Conservation (phyloP, 2,113 vertebrate species). For the Corythornis vintsioides region DNA sequence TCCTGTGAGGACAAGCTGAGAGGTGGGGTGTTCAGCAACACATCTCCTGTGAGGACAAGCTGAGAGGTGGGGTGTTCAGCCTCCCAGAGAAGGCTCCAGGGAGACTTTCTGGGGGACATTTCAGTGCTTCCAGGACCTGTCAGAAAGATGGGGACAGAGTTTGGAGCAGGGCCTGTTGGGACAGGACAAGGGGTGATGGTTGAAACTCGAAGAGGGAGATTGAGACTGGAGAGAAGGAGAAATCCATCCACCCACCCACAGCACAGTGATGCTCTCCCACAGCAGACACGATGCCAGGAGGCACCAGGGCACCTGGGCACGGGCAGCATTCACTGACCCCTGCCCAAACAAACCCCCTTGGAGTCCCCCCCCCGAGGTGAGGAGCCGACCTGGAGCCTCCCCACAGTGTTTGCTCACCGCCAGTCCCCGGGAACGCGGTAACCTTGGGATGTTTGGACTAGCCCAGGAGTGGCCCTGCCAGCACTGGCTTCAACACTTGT, state of each 20-base stretch:
- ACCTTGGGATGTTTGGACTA: conserved; percentile 13
- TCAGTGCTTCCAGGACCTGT: not conserved
- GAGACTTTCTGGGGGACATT: not conserved
- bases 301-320: not conserved
- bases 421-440: not conserved
- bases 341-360: not conserved
- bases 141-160: not conserved
- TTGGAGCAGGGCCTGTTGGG: not conserved
- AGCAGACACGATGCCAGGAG: accelerated
- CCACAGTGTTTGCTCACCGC: not conserved
- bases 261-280: not conserved
- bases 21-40: not conserved
- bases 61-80: not conserved
- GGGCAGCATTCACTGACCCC: not conserved
- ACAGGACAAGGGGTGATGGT: not conserved
- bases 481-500: not conserved
- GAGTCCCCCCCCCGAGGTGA: not conserved
- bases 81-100: not conserved
- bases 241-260: not conserved
- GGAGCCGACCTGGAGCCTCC: not conserved
- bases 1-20: not conserved
- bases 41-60: no score
- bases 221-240: not conserved
- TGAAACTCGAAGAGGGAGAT: not conserved
- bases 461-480: not conserved